A percentile compares a stretch with the other conserved stretches of the same genome.
Evolutionary conservation across 2,888 invertebrate genomes (phyloP).

Genomic region (Meganola albula): DNA sequence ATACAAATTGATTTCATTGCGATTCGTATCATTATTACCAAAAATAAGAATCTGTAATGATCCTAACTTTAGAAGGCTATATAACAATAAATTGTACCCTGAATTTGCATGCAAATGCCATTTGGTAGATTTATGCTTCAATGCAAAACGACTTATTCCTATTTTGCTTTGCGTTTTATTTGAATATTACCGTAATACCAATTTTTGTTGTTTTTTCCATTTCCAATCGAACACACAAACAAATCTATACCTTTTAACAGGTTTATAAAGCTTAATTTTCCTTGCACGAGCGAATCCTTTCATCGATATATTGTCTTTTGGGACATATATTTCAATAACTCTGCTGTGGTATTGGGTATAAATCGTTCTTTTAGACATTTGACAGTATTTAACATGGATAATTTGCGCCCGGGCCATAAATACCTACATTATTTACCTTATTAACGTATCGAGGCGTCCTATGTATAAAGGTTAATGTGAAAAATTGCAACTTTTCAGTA

Average conservation of each 20-base stretch:
- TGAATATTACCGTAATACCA: slow-evolving; percentile 55
- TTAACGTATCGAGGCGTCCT: slow-evolving; percentile 35
- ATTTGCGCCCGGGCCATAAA: slow-evolving; percentile 53
- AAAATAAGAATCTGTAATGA: slow-evolving; percentile 25
- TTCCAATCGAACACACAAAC: slow-evolving; percentile 23
- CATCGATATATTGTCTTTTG: slow-evolving; percentile 56
- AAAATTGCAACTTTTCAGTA: too few relatives aligned
- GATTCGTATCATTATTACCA: slow-evolving; percentile 22
- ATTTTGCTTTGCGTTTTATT: slow-evolving; percentile 61
- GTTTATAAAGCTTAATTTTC: slow-evolving; percentile 40
- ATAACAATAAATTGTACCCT: slow-evolving; percentile 38
- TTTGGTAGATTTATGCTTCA: slow-evolving; percentile 61
- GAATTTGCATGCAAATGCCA: slow-evolving; percentile 56
- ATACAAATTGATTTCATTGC: slow-evolving; percentile 8
- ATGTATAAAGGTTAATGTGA: too few relatives aligned
- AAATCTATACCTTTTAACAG: slow-evolving; percentile 36
- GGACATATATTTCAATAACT: slow-evolving; percentile 74
- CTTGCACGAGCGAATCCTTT: slow-evolving; percentile 28
- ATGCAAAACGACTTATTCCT: slow-evolving; percentile 61
- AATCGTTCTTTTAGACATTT: slow-evolving; percentile 68
- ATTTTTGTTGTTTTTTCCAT: slow-evolving; percentile 54
- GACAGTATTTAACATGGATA: slow-evolving; percentile 61
- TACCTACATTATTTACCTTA: too few relatives aligned
- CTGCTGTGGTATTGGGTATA: slow-evolving; percentile 58
- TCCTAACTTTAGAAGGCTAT: slow-evolving; percentile 25